phyloP scores from a whole-genome alignment of 2,113 vertebrate species.

The Muntiacus reevesi region DNA sequence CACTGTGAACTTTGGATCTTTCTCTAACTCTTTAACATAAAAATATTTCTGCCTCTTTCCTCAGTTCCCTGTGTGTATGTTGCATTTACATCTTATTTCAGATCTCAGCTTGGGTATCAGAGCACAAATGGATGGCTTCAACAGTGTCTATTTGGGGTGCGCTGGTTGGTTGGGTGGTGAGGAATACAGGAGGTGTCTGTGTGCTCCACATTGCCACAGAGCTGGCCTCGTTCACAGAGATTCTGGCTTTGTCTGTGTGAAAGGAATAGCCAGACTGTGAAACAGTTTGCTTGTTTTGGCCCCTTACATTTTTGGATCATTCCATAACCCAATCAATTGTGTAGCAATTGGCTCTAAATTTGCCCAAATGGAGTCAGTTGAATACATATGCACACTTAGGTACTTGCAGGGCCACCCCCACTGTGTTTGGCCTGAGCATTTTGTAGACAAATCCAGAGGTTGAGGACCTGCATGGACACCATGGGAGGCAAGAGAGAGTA shows the following conservation, averaged over 20 bases:
- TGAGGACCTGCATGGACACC: not conserved
- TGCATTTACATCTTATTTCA: not conserved
- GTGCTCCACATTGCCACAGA: not conserved
- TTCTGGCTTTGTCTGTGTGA: constrained; percentile 32
- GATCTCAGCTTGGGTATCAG: not conserved
- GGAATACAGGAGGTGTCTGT: not conserved
- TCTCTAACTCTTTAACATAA: not conserved
- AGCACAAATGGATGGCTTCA: not conserved
- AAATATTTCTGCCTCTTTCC: not conserved
- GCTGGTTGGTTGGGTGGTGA: not conserved
- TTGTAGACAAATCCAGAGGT: not conserved
- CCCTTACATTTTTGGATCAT: constrained; percentile 60
- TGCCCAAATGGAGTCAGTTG: constrained; percentile 18
- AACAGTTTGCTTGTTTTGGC: constrained; percentile 70
- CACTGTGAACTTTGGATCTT: not conserved
- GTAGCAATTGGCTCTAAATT: constrained; percentile 48
- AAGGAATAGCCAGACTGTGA: constrained; percentile 58
- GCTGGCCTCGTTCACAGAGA: not conserved
- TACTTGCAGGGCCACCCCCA: not conserved
- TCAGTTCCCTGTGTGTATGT: not conserved
- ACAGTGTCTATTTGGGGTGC: not conserved
- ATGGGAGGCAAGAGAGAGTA: not conserved
- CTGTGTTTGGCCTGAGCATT: not conserved
- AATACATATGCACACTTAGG: not conserved
- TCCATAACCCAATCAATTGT: constrained; percentile 46